phyloP scores from a whole-genome alignment of 2,888 invertebrate species.

The Lydus trimaculatus region DNA sequence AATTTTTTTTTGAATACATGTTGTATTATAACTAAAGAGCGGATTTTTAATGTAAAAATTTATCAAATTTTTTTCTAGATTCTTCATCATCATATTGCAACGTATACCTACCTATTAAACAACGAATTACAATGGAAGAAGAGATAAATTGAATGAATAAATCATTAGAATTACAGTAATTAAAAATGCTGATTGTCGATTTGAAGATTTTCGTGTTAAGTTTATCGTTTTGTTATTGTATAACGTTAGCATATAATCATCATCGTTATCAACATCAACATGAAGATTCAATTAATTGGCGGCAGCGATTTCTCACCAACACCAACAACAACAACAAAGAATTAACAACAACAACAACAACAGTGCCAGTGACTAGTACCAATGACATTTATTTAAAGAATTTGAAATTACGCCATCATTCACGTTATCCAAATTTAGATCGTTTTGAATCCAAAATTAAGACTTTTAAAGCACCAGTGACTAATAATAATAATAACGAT shows the following conservation, averaged over 20 bases:
- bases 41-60: too few relatives aligned
- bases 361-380: slow-evolving; percentile 21
- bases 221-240: slow-evolving; percentile 22
- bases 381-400: slow-evolving; percentile 28
- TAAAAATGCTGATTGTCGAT: slow-evolving; percentile 16
- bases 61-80: neutral
- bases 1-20: too few relatives aligned
- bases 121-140: neutral
- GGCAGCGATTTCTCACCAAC: slow-evolving; percentile 23
- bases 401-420: slow-evolving; percentile 38
- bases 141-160: neutral
- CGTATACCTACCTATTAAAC: neutral
- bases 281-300: slow-evolving; percentile 23
- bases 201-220: slow-evolving; percentile 23
- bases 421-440: slow-evolving; percentile 45
- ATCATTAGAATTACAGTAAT: neutral
- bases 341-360: slow-evolving; percentile 16
- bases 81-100: neutral
- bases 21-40: too few relatives aligned
- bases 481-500: neutral
- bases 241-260: slow-evolving; percentile 22
- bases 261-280: slow-evolving; percentile 16
- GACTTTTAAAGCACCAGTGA: slow-evolving; percentile 27
- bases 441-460: slow-evolving; percentile 42
- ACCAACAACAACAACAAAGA: slow-evolving; percentile 6